phyloP scores from a whole-genome alignment of 1,140 invertebrate species.

The Panulirus ornatus region DNA sequence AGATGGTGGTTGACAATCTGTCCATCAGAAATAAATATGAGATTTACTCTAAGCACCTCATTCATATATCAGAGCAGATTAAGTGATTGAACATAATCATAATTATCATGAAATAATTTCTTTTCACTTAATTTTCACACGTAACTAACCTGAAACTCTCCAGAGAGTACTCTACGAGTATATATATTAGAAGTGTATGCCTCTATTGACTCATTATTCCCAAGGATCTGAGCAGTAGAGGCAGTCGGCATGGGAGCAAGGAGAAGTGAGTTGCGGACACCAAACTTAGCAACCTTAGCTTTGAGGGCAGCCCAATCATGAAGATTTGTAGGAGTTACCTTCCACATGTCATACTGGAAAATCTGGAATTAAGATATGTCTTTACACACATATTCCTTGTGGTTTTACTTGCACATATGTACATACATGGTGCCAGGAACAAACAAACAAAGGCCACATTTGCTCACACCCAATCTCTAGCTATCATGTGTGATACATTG shows the following conservation, averaged over 20 bases:
- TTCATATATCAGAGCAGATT: background rate
- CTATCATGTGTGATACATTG: too few species aligned
- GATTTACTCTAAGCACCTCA: background rate
- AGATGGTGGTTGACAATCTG: constrained; percentile 98
- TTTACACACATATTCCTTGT: constrained; percentile 2
- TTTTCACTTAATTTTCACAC: background rate
- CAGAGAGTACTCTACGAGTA: constrained; percentile 93
- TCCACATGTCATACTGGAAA: constrained; percentile 99
- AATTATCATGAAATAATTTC: background rate
- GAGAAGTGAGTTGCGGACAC: constrained; percentile 95
- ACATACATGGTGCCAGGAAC: too few species aligned
- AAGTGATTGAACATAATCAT: background rate
- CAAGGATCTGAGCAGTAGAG: constrained; percentile 98
- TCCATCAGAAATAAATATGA: constrained; percentile 77
- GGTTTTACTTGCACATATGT: too few species aligned
- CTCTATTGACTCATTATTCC: constrained; percentile 99
- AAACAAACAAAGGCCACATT: too few species aligned
- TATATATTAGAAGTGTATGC: constrained; percentile 99
- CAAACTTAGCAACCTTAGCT: constrained; percentile 92
- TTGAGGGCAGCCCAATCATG: constrained; percentile 95
- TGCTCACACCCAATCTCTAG: too few species aligned
- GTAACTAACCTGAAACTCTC: constrained; percentile 85
- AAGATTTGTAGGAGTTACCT: constrained; percentile 90
- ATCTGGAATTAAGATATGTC: constrained; percentile 83
- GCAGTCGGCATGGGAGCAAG: constrained; percentile 99